Conservation (phyloP, 2,888 invertebrate species). For the Priocnemis perturbator region DNA sequence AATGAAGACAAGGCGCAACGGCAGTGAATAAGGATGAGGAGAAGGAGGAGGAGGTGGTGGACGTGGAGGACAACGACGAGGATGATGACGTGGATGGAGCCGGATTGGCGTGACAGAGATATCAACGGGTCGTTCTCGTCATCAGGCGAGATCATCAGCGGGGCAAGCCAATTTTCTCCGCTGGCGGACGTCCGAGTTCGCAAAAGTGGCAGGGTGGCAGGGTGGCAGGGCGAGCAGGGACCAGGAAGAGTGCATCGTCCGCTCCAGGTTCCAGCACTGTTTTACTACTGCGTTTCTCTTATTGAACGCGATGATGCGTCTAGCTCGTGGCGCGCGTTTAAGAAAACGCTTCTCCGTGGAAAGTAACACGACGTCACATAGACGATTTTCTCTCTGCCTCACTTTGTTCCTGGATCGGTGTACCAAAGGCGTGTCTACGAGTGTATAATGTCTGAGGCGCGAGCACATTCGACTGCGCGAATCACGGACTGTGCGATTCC, state of each 20-base stretch:
- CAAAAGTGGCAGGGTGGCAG: slow-evolving; percentile 35
- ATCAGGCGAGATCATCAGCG: slow-evolving; percentile 35
- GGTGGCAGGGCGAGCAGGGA: too few relatives aligned
- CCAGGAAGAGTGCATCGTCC: slow-evolving; percentile 12
- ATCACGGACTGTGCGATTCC: too few relatives aligned
- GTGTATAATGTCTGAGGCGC: too few relatives aligned
- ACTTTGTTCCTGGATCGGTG: too few relatives aligned
- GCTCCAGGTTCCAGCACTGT: too few relatives aligned
- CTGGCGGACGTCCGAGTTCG: slow-evolving; percentile 58
- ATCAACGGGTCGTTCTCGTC: slow-evolving; percentile 37
- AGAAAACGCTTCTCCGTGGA: neutral
- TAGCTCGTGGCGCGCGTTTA: neutral
- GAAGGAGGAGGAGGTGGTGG: slow-evolving; percentile 26
- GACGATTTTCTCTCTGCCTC: too few relatives aligned
- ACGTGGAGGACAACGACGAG: neutral
- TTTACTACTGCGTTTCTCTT: too few relatives aligned
- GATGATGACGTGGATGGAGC: slow-evolving; percentile 33
- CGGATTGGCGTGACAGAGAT: slow-evolving; percentile 34
- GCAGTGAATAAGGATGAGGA: neutral
- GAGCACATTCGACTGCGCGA: too few relatives aligned
- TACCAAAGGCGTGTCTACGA: too few relatives aligned
- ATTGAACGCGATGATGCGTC: neutral
- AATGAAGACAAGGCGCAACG: slow-evolving; percentile 8
- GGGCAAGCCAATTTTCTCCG: slow-evolving; percentile 36
- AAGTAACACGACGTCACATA: neutral